Percentiles rank a stretch among this genome's conserved stretches.
Evolutionary conservation across 2,888 invertebrate species (phyloP).

Genomic region (Julus scandinavius): DNA sequence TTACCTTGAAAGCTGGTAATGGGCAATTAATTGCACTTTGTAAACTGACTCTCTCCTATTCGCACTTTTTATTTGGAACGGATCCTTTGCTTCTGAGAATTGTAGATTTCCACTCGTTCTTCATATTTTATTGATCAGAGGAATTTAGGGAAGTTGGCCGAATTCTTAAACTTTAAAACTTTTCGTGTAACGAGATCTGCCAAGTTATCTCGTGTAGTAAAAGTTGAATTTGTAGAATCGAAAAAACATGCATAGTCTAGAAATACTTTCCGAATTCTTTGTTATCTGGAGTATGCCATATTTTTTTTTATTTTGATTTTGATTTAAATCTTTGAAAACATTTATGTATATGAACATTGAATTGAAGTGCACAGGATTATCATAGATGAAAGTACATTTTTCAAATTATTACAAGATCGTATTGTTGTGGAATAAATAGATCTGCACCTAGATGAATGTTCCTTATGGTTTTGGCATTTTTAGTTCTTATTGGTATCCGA

Average conservation of each 20-base stretch:
- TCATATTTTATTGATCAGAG: not conserved
- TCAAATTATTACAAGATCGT: not conserved
- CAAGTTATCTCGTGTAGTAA: not conserved
- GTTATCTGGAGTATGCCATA: not conserved
- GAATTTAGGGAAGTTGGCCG: not conserved
- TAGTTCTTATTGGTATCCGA: not conserved
- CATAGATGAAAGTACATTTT: not conserved
- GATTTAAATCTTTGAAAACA: not conserved
- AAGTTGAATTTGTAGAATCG: not conserved
- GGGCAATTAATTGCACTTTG: not conserved
- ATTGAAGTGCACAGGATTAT: not conserved
- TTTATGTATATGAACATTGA: too few species aligned
- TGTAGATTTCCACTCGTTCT: not conserved
- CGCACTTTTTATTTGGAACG: not conserved
- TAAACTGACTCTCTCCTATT: not conserved
- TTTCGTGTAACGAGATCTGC: not conserved
- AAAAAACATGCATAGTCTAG: not conserved
- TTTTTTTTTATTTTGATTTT: not conserved
- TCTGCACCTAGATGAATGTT: not conserved
- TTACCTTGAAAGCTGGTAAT: constrained; percentile 21
- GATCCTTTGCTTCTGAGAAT: not conserved
- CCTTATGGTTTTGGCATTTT: not conserved
- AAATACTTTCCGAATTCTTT: not conserved
- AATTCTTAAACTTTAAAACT: not conserved
- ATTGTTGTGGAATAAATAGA: not conserved